Conservation (phyloP, 2,113 vertebrate species). For the Oncorhynchus mykiss region DNA sequence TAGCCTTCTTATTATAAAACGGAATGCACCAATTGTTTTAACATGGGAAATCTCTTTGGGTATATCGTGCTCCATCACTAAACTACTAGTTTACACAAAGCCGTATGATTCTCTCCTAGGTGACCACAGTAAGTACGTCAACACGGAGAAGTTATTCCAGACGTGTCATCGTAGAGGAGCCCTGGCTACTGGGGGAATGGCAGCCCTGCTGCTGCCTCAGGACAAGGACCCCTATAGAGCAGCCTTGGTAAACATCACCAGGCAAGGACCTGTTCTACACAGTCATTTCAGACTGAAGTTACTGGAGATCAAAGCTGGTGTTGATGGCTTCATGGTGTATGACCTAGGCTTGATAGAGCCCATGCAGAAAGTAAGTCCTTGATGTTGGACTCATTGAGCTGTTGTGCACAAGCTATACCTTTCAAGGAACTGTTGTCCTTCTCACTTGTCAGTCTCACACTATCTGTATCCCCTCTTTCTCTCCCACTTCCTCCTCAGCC, state of each 20-base stretch:
- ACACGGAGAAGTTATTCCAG: conserved; percentile 80
- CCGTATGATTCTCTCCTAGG: conserved; percentile 45
- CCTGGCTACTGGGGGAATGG: conserved; percentile 76
- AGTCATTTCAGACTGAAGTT: conserved; percentile 70
- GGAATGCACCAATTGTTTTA: too few species aligned
- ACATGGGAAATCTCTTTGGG: too few species aligned
- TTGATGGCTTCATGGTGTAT: conserved; percentile 84
- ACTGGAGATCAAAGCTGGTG: conserved; percentile 78
- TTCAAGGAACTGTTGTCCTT: too few species aligned
- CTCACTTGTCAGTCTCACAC: too few species aligned
- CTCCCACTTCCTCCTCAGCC: conserved; percentile 52
- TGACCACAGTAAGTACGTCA: conserved; percentile 75
- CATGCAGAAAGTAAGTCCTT: conserved; percentile 70
- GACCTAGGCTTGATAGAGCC: conserved; percentile 76
- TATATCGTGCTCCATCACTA: not conserved
- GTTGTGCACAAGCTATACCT: too few species aligned
- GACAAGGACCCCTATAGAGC: conserved; percentile 49
- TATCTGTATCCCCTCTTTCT: not conserved
- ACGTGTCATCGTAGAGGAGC: conserved; percentile 66
- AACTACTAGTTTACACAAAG: not conserved
- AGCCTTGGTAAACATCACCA: conserved; percentile 67
- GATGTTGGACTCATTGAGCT: not conserved
- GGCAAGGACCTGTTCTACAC: conserved; percentile 40
- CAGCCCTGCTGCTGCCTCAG: conserved; percentile 66
- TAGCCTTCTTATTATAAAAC: too few species aligned